Conservation (phyloP, 1,140 invertebrate species). For the roundworm (Caenorhabditis elegans) region DNA sequence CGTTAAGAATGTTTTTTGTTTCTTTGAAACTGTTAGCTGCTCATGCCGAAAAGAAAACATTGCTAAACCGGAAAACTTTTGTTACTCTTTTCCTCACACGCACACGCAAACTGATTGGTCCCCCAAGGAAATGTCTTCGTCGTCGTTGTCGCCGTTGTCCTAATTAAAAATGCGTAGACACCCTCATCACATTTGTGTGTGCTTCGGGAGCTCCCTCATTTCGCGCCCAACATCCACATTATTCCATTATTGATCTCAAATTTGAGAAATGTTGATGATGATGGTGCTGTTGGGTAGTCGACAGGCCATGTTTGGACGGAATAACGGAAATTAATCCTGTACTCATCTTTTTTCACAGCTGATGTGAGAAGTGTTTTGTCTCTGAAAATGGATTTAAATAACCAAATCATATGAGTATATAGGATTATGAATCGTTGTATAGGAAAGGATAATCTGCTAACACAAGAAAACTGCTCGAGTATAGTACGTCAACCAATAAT, state of each 20-base stretch:
- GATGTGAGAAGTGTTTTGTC: background rate
- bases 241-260: constrained; percentile 1
- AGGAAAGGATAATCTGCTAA: background rate
- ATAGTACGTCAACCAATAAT: constrained; percentile 1
- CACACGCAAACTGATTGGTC: constrained; percentile 17
- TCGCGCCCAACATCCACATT: background rate
- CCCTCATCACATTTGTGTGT: constrained; percentile 15
- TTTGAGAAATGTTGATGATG: background rate
- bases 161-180: constrained; percentile 31
- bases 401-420: background rate
- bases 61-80: background rate
- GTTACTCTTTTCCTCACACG: background rate
- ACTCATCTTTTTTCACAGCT: background rate
- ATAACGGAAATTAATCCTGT: background rate
- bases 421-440: background rate
- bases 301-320: too few species aligned
- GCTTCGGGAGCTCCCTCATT: background rate
- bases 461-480: too few species aligned
- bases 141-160: constrained; percentile 18
- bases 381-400: background rate
- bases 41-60: background rate
- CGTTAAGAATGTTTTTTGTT: too few species aligned
- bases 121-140: constrained; percentile 21
- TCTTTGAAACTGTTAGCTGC: background rate
- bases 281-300: background rate